Base-by-base conservation (phyloP, 2,113 vertebrate genomes). In the Rhadina sibilatrix region DNA sequence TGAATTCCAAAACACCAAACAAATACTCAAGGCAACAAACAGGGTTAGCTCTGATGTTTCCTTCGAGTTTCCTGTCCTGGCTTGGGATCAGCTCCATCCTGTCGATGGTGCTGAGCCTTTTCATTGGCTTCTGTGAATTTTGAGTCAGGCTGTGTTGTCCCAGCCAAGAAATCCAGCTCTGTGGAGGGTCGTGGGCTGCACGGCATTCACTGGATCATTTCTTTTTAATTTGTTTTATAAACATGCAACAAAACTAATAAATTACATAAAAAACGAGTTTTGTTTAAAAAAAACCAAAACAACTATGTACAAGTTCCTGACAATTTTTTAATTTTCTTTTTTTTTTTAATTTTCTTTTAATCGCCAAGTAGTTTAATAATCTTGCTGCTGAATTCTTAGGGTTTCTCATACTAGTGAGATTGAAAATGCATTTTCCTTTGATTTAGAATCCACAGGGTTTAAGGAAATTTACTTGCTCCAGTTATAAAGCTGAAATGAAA, bases 21-120 rank as follows among this genome's bases (percentile, higher is more conserved):
- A 97, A 96, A 93, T 94, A 93, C 68, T 94, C 89, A 91, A 94
- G 94, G 83, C 84, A 96, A 92, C 96, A 95, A 97, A 94, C 78
- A 84, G 66, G 59, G 92, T 65, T 65, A 89, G 72, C 50, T 96
- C 87, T 94, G 96, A 40, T 42, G 95, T 96, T 97, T 97, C 95
- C 97, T 93, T 71, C 10, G 40, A 77, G 47, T 81, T 97, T 97
- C 97, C 97, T 96, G 94, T 70, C 46, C 74, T 96, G 93, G 93
- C 93, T 65, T 69, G 3, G 3, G 57, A 81, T 93, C 83, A 95
- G 82, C 57, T 11, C 2, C 13, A 63, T 94, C 85, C 91, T 92
- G 59, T 74, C 2, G 3, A 52, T 10, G 72, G 80, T 92, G 80
- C 77, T 95, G 94, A 87, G 76, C 56, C 38, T 94, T 66, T 91